Evolutionary conservation across 2,888 invertebrate species (phyloP).

Genomic region (Rutpela maculata): DNA sequence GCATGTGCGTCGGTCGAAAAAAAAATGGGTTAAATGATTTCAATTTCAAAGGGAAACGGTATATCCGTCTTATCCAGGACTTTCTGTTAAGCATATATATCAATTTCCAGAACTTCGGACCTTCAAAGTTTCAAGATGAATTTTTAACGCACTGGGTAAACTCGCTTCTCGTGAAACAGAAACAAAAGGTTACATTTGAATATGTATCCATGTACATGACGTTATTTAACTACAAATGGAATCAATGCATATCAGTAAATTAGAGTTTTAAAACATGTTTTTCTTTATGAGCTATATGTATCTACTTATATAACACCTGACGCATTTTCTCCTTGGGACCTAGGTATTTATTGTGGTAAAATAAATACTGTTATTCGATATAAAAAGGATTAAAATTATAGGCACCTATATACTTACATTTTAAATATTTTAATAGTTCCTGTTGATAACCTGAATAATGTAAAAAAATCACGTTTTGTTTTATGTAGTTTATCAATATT

Average conservation of each 20-base stretch:
- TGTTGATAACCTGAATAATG: background rate
- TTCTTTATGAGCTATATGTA: background rate
- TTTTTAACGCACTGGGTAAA: no score
- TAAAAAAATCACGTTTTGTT: background rate
- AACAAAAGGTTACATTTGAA: no score
- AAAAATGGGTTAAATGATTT: no score
- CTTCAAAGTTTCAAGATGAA: no score
- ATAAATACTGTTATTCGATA: background rate
- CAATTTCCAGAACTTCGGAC: no score
- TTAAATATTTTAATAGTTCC: background rate
- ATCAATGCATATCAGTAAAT: background rate
- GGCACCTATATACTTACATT: background rate
- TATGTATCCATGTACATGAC: no score
- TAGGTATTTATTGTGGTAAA: background rate
- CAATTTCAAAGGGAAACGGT: no score
- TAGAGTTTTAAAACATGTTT: background rate
- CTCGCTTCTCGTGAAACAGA: no score
- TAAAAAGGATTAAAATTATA: background rate
- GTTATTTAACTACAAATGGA: no score
- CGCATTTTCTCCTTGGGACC: conserved; percentile 1
- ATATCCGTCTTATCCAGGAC: no score
- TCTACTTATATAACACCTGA: background rate
- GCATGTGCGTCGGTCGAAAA: no score
- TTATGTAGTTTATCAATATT: background rate
- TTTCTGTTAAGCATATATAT: no score